These are phyloP conservation scores for Osmoderma eremita DNA, from an alignment of 2,888 invertebrate genomes.

Conservation along the genomic window DNA sequence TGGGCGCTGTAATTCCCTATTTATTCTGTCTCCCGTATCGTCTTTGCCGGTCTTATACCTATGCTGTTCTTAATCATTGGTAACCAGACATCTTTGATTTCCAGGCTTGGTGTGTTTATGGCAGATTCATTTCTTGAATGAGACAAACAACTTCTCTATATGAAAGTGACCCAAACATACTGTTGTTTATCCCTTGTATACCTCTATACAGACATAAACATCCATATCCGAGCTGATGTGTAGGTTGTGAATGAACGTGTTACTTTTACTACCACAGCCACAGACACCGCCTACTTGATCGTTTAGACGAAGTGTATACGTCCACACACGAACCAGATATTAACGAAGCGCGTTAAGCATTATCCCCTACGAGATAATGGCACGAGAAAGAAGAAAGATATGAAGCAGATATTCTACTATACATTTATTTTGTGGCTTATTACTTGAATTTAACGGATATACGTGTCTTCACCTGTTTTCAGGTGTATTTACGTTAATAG, in stretches of 20 bases:
- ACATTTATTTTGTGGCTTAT: not conserved
- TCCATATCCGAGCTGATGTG: not conserved
- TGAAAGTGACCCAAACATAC: too few species aligned
- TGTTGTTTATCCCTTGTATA: slow-evolving; percentile 1
- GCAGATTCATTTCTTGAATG: not conserved
- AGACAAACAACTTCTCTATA: not conserved
- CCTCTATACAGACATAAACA: not conserved
- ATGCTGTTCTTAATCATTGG: too few species aligned
- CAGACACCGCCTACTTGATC: not conserved
- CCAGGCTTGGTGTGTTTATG: too few species aligned
- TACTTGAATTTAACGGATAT: slow-evolving; percentile 14
- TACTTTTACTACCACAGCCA: slow-evolving; percentile 9
- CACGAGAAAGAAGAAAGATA: not conserved
- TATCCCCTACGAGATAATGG: not conserved
- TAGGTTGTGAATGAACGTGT: slow-evolving; percentile 28
- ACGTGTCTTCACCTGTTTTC: slow-evolving; percentile 2
- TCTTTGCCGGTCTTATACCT: not conserved
- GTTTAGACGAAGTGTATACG: not conserved
- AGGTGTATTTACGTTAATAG: slow-evolving; percentile 10
- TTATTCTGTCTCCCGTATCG: too few species aligned
- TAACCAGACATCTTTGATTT: too few species aligned
- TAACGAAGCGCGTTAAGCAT: slow-evolving; percentile 15
- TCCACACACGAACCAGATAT: slow-evolving; percentile 1
- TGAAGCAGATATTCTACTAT: too few species aligned
- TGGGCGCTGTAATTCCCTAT: too few species aligned